Conservation (phyloP, 2,888 invertebrate species). For the Cephus sareptanus region DNA sequence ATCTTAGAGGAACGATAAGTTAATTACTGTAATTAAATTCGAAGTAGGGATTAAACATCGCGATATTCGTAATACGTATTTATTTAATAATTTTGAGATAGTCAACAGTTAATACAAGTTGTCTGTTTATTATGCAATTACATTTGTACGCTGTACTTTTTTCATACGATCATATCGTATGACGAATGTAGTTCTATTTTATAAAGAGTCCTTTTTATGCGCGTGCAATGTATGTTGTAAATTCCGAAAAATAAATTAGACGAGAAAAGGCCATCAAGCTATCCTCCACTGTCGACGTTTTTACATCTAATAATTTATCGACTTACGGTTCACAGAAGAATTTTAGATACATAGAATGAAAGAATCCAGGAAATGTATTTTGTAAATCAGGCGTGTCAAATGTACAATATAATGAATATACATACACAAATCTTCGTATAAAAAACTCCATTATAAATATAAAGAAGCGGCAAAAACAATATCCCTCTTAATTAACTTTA, state of each 20-base stretch:
- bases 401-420: neutral
- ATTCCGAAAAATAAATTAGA: slow-evolving; percentile 47
- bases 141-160: slow-evolving; percentile 52
- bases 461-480: slow-evolving; percentile 99
- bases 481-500: slow-evolving; percentile 93
- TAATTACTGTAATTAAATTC: slow-evolving; percentile 42
- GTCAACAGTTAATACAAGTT: slow-evolving; percentile 44
- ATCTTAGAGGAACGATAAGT: slow-evolving; percentile 93
- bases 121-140: slow-evolving; percentile 45
- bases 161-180: slow-evolving; percentile 46
- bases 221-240: slow-evolving; percentile 50
- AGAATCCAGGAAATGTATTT: neutral
- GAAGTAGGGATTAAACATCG: slow-evolving; percentile 50
- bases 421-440: neutral
- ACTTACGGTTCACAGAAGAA: neutral
- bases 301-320: neutral
- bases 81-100: slow-evolving; percentile 60
- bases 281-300: neutral
- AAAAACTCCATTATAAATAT: slow-evolving; percentile 75
- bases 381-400: neutral
- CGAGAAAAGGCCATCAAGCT: slow-evolving; percentile 21
- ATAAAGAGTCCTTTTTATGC: slow-evolving; percentile 47
- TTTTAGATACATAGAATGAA: neutral
- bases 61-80: slow-evolving; percentile 61
- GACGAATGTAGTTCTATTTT: slow-evolving; percentile 53